Conservation (phyloP, 1,140 invertebrate species). For the Brevipalpus yothersi region DNA sequence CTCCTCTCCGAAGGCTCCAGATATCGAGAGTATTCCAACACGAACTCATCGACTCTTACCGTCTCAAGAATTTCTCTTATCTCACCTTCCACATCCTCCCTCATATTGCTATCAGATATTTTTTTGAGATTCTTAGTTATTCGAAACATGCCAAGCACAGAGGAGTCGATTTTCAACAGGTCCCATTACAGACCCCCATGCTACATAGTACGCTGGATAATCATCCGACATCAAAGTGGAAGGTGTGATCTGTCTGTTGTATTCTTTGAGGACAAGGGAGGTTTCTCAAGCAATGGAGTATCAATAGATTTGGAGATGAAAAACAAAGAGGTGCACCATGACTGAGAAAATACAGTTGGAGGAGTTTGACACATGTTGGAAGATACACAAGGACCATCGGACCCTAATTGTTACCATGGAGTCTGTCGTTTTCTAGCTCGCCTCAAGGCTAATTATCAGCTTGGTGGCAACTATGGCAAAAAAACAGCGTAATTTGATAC, state of each 20-base stretch:
- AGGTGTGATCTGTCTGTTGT: neutral
- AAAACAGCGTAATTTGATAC: no score
- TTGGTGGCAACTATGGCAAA: no score
- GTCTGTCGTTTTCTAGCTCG: slow-evolving; percentile 85
- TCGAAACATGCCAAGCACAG: neutral
- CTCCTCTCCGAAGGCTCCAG: no score
- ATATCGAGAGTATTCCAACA: no score
- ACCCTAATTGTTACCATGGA: slow-evolving; percentile 89
- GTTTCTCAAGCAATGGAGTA: no score
- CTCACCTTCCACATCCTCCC: neutral
- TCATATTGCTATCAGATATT: neutral
- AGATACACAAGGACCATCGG: slow-evolving; percentile 75
- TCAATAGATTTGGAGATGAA: no score
- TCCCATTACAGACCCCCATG: neutral
- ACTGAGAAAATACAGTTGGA: no score
- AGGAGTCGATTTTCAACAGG: neutral
- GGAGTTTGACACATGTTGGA: slow-evolving; percentile 68
- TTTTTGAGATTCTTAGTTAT: neutral
- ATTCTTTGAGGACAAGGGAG: no score
- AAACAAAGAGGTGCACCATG: no score
- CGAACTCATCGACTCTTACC: no score
- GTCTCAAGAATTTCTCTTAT: neutral
- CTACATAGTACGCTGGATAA: neutral
- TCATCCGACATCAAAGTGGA: neutral
- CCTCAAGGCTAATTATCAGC: slow-evolving; percentile 90